Evolutionary conservation across 2,797 vertebrate genomes (phyloP).

Genomic region (Danio choprae): DNA sequence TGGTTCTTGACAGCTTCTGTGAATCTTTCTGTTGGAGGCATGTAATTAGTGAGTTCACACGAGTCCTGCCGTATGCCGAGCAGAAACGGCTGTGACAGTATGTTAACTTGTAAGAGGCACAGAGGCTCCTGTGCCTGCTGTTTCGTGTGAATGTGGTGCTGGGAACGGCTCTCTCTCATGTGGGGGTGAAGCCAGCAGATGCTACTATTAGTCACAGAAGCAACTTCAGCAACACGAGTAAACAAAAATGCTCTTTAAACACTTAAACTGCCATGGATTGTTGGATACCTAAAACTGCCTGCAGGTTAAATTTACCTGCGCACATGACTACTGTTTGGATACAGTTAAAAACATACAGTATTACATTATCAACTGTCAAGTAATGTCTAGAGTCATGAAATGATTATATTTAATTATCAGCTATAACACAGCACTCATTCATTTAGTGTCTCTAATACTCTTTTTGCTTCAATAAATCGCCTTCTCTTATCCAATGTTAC

Average conservation of each 20-base stretch:
- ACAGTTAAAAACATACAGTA: too few relatives aligned
- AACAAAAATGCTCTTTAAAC: conserved; percentile 15
- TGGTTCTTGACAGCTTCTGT: conserved; percentile 66
- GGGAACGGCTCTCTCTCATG: conserved; percentile 72
- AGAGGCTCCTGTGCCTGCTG: conserved; percentile 66
- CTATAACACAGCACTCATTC: too few relatives aligned
- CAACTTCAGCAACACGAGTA: conserved; percentile 37
- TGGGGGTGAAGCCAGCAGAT: conserved; percentile 61
- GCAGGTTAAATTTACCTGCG: too few relatives aligned
- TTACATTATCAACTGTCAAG: too few relatives aligned
- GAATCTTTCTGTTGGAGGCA: conserved; percentile 56
- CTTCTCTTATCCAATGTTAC: too few relatives aligned
- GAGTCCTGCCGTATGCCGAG: conserved; percentile 65
- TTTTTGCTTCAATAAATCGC: too few relatives aligned
- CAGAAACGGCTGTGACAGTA: conserved; percentile 68
- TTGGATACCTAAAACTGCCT: too few relatives aligned
- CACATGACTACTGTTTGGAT: too few relatives aligned
- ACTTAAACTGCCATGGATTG: too few relatives aligned
- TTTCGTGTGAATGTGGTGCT: conserved; percentile 40
- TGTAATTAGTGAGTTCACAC: conserved; percentile 75
- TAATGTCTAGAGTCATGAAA: too few relatives aligned
- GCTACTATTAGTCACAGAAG: conserved; percentile 36
- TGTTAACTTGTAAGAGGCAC: conserved; percentile 72
- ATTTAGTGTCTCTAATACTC: too few relatives aligned
- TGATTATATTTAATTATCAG: too few relatives aligned